Evolutionary conservation across 2,797 vertebrate species (phyloP).

Genomic region (Steatocranus sp.): DNA sequence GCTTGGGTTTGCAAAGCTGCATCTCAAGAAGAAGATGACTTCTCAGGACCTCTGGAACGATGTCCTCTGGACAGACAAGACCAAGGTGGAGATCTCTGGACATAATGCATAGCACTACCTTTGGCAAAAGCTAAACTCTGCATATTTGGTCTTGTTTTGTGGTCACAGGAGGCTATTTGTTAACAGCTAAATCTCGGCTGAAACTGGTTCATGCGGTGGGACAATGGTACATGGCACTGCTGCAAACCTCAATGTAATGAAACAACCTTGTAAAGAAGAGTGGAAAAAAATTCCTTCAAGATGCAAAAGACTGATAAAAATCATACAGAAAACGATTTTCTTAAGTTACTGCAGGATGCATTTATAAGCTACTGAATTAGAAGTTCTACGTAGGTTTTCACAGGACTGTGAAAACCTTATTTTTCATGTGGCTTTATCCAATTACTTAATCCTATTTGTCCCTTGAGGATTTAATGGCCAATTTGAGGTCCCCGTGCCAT

Average conservation of each 20-base stretch:
- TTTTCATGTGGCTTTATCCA: not conserved
- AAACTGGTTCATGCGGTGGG: not conserved
- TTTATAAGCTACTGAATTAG: not conserved
- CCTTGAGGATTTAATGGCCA: not conserved
- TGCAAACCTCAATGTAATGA: not conserved
- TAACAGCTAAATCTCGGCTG: not conserved
- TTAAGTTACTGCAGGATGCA: not conserved
- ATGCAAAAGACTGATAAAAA: not conserved
- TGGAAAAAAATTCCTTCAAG: not conserved
- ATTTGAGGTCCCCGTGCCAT: not conserved
- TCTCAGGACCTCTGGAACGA: not conserved
- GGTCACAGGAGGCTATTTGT: not conserved
- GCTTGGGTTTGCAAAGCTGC: not conserved
- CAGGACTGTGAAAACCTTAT: not conserved
- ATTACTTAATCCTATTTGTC: not conserved
- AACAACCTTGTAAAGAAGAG: not conserved
- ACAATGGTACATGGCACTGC: not conserved
- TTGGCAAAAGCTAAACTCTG: not conserved
- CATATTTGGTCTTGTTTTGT: not conserved
- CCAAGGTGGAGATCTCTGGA: not conserved
- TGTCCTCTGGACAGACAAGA: not conserved
- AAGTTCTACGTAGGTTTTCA: not conserved
- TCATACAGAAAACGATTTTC: not conserved
- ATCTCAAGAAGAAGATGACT: fast-evolving
- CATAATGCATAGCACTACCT: not conserved